A percentile compares a stretch with the other conserved stretches of the same genome.
Evolutionary conservation across 2,888 invertebrate species (phyloP).

Genomic region (Aleiodes alternator): DNA sequence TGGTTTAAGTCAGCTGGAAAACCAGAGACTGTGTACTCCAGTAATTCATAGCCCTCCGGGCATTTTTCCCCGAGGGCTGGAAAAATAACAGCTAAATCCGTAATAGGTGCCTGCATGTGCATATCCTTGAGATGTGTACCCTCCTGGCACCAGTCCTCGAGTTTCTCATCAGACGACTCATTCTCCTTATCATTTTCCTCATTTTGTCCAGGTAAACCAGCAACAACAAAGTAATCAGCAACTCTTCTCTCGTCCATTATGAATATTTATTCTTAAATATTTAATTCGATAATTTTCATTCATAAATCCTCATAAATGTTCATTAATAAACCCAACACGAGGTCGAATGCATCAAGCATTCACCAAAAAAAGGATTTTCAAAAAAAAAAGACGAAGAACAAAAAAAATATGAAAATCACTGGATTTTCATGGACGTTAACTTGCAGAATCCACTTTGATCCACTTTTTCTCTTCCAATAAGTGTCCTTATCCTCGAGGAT

Average conservation of each 20-base stretch:
- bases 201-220: conserved; percentile 85
- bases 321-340: conserved; percentile 29
- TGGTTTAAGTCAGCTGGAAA: conserved; percentile 97
- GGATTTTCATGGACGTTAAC: conserved; percentile 25
- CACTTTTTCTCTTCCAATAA: not conserved
- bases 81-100: conserved; percentile 95
- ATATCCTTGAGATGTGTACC: conserved; percentile 86
- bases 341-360: conserved; percentile 33
- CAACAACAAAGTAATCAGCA: conserved; percentile 99
- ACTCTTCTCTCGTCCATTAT: conserved; percentile 91
- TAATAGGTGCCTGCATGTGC: conserved; percentile 93
- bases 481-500: too few relatives aligned
- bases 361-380: not conserved
- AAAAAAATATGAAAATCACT: not conserved
- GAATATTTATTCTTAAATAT: conserved; percentile 35
- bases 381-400: too few relatives aligned
- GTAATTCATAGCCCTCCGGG: conserved; percentile 86
- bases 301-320: conserved; percentile 4
- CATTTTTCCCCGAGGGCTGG: conserved; percentile 90
- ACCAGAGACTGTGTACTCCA: conserved; percentile 89
- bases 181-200: conserved; percentile 81
- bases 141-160: conserved; percentile 76
- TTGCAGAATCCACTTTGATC: conserved; percentile 20
- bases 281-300: conserved; percentile 20
- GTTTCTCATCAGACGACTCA: conserved; percentile 80